phyloP scores from a whole-genome alignment of 2,113 vertebrate genomes.

The Rousettus leschenaultii region DNA sequence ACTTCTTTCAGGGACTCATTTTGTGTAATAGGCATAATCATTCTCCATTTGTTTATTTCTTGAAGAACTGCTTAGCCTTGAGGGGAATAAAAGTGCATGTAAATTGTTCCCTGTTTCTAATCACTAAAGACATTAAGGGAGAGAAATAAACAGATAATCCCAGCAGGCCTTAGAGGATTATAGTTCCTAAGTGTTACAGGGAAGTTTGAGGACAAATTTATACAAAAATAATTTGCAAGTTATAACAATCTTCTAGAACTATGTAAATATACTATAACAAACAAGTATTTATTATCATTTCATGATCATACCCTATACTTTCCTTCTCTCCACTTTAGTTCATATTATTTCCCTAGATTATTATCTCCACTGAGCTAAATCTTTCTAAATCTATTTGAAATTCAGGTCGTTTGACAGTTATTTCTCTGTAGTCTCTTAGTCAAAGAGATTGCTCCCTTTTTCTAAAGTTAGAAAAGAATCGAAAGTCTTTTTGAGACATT shows the following conservation, averaged over 20 bases:
- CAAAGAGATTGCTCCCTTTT: neutral
- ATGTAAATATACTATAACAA: neutral
- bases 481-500: neutral
- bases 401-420: neutral
- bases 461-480: neutral
- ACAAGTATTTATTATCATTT: neutral
- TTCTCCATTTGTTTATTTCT: constrained; percentile 43
- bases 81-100: neutral
- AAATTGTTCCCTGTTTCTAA: constrained; percentile 1
- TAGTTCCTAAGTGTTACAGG: neutral
- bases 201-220: neutral
- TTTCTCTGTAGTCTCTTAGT: neutral
- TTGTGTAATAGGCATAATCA: neutral
- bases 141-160: neutral
- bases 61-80: constrained; percentile 12
- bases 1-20: neutral
- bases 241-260: neutral
- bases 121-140: neutral
- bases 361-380: neutral
- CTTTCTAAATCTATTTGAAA: neutral
- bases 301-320: neutral
- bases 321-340: neutral
- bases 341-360: neutral
- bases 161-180: neutral
- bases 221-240: neutral